These are phyloP conservation scores for Lithodes maja DNA, from an alignment of 2,888 invertebrate species.

Conservation along the genomic window DNA sequence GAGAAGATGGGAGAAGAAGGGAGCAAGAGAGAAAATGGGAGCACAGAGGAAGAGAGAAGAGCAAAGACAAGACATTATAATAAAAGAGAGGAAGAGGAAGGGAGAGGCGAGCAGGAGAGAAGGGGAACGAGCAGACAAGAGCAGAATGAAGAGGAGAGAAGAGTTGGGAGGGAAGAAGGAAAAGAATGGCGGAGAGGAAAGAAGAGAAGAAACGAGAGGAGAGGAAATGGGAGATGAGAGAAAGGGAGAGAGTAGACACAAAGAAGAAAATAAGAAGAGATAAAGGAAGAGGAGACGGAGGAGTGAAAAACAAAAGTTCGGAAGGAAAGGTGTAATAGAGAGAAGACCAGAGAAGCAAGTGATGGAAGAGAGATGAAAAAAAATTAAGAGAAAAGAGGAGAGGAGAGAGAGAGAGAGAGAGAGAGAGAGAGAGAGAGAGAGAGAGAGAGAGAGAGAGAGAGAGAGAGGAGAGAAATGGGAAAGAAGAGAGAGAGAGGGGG, in stretches of 20 bases:
- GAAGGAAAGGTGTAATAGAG: no score
- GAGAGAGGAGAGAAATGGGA: background rate
- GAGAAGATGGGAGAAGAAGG: background rate
- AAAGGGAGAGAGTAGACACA: background rate
- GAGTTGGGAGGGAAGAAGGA: background rate
- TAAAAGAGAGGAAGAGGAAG: background rate
- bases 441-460: no score
- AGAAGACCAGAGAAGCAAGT: background rate
- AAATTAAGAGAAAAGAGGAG: background rate
- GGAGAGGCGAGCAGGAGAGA: background rate
- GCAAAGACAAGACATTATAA: background rate
- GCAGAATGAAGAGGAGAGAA: background rate
- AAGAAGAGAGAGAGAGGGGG: no score
- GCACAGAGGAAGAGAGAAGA: background rate
- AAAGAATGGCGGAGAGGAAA: background rate
- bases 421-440: background rate
- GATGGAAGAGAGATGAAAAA: background rate
- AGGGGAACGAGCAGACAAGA: background rate
- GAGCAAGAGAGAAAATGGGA: background rate
- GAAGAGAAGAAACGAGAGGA: background rate
- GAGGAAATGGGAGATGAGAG: background rate
- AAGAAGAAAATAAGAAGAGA: background rate
- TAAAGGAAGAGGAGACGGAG: background rate
- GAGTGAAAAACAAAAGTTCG: background rate
- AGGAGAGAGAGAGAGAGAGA: background rate